Percentiles rank a stretch among this genome's conserved stretches.
Evolutionary conservation across 2,797 vertebrate species (phyloP).

Genomic region (Enteromius mattozi): DNA sequence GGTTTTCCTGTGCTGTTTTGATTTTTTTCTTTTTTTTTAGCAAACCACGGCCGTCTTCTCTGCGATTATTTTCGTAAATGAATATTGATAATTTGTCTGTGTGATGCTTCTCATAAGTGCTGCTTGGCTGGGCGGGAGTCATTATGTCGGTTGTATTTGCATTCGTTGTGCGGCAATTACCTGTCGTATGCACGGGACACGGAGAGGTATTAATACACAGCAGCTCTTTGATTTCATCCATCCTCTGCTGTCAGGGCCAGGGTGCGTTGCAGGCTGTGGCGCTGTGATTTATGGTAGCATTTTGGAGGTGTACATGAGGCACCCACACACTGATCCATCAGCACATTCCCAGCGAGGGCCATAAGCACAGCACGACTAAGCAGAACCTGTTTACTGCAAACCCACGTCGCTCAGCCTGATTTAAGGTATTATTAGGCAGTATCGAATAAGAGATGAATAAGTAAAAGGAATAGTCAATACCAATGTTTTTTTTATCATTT

Average conservation of each 20-base stretch:
- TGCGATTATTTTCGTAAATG: slow-evolving; percentile 54
- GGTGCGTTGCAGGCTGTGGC: slow-evolving; percentile 55
- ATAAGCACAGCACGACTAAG: slow-evolving; percentile 35
- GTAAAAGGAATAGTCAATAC: background rate
- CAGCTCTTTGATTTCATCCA: slow-evolving; percentile 66
- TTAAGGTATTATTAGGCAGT: background rate
- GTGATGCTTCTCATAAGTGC: slow-evolving; percentile 60
- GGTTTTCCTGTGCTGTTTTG: background rate
- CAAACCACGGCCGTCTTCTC: background rate
- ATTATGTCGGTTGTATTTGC: slow-evolving; percentile 66
- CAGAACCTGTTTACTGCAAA: slow-evolving; percentile 31
- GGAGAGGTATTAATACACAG: slow-evolving; percentile 73
- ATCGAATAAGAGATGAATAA: background rate
- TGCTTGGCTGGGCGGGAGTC: slow-evolving; percentile 61
- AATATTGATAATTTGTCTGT: slow-evolving; percentile 63
- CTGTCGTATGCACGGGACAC: slow-evolving; percentile 60
- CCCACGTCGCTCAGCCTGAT: slow-evolving; percentile 56
- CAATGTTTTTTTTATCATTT: background rate
- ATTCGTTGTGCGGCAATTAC: slow-evolving; percentile 66
- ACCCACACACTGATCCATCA: slow-evolving; percentile 65
- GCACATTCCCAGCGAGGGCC: slow-evolving; percentile 28
- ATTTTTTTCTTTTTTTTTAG: background rate
- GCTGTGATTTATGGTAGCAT: slow-evolving; percentile 72
- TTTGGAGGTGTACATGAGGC: slow-evolving; percentile 68
- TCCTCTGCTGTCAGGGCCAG: slow-evolving; percentile 53